Base-by-base conservation (phyloP, 2,113 vertebrate species). In the Archilochus colubris region DNA sequence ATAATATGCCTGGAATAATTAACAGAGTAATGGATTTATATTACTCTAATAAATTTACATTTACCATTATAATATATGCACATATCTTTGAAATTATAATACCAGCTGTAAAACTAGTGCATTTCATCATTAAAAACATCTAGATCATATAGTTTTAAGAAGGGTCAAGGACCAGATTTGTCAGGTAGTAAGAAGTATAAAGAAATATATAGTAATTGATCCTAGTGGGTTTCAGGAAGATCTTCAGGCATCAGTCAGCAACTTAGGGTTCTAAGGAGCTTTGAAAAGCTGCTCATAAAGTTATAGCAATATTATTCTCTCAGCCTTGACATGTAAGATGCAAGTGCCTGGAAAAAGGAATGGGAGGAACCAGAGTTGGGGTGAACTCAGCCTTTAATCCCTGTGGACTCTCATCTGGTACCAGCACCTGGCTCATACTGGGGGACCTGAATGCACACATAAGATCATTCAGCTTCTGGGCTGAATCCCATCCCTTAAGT, bases 1-100 rank as follows among this genome's bases (percentile, higher is more conserved):
- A 88, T n/a, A 90, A 43, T 81, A 86, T 70, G 25, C 40, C 72
- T 69, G 46, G 43, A 86, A 96, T 77, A 94, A 89, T 94, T 91
- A 90, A 51, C 27, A 86, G 79, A 63, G 36, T 58, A 93, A 86
- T 66, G 48, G 83, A 85, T 95, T 93, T 89, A 50, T 88, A 40
- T 54, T 88, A 58, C 55, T 57, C 19, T 44, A 86, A 78, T 66
- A 91, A 76, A 83, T 91, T 82, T 94, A 55, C n/a, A 58, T 72
- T 82, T 82, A 27, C 67, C 53, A 67, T 80, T 63, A 51, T 69
- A 62, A 81, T 89, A 33, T 43, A 89, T 82, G 82, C 63, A 82
- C 17, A 40, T 76, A 28, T 31, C 36, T 82, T 86, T 93, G 57
- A 87, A 73, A 64, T 73, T 0, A 67, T 75, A 66, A 44, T n/a